A percentile compares a stretch with the other conserved stretches of the same genome.
Evolutionary conservation across 2,888 invertebrate species (phyloP).

Genomic region (Zaprionus bogoriensis): DNA sequence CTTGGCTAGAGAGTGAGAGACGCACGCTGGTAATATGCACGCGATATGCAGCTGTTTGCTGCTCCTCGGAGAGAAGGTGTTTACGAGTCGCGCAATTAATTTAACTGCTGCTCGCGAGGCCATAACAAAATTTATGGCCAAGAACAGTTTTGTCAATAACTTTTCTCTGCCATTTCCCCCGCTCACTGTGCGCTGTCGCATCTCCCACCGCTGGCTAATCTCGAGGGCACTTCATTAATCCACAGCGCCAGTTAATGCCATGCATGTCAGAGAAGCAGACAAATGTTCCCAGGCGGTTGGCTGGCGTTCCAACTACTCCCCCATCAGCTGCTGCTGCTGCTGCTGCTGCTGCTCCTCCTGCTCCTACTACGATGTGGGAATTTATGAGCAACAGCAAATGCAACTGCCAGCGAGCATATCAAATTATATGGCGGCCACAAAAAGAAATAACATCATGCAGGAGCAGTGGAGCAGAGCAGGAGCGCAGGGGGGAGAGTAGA

Average conservation of each 20-base stretch:
- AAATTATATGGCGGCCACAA: constrained; percentile 75
- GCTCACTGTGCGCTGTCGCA: not conserved
- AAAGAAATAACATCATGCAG: constrained; percentile 57
- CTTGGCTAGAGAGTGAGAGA: constrained; percentile 25
- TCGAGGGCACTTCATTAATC: constrained; percentile 78
- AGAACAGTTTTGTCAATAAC: constrained; percentile 77
- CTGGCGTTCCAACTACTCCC: not conserved
- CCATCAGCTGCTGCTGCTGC: constrained; percentile 4
- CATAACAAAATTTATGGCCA: constrained; percentile 74
- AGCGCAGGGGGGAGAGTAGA: constrained; percentile 11
- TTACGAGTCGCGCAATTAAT: constrained; percentile 72
- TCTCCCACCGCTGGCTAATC: constrained; percentile 58
- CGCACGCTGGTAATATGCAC: constrained; percentile 50
- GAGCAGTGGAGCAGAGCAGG: too few relatives aligned
- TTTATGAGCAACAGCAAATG: constrained; percentile 72
- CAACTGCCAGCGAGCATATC: constrained; percentile 73
- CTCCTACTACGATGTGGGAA: constrained; percentile 45
- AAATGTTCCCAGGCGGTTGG: constrained; percentile 47
- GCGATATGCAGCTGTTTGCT: constrained; percentile 53
- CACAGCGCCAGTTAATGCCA: constrained; percentile 69
- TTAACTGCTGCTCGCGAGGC: constrained; percentile 67
- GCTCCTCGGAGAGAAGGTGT: constrained; percentile 60
- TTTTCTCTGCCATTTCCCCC: constrained; percentile 26
- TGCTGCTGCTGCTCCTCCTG: not conserved
- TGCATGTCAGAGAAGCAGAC: constrained; percentile 74